Base-by-base conservation (phyloP, 2,888 invertebrate genomes). In the Drosophila merina region DNA sequence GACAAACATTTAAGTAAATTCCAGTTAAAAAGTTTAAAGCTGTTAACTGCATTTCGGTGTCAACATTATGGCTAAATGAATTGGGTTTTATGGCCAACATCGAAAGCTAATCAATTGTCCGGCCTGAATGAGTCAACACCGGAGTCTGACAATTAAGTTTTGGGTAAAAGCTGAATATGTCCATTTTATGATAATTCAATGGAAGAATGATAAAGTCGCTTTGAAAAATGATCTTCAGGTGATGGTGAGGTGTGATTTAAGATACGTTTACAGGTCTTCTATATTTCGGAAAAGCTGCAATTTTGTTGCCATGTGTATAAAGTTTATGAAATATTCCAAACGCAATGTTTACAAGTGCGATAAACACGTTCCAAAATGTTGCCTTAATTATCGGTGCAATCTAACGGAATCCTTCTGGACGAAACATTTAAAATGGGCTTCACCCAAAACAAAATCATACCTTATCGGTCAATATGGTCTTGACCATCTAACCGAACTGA, bases 31-130 rank as follows among this genome's bases (percentile, higher is more conserved):
- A 48, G 28, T 28, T 77, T 73, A 74, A 69, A 69, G 72, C 76
- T 59, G 82, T 64, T 75, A 79, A 82, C 81, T 85, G 82, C 82
- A 75, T 82, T 71, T 75, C 69, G 79, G 79, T 85, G 79, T 85
- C 70, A 72, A 72, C 72, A 69, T 58, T 69, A 69, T 75, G 76
- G 69, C 76, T 47, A 72, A 82, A 85, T 81, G 85, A 81, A 77
- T 81, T 75, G 74, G 47, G 56, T 56, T 60, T 74, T 71, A 71
- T 70, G 76, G 72, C 68, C 76, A 64, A 51, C 59, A 76, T 58
- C 79, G 75, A 72, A 80, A 77, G 85, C 82, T 75, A 81, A 85
- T 81, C 80, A 81, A 81, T 85, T 81, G 80, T 75, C 81, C 64
- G 55, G 59, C 50, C 54, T 49, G 66, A 78, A 71, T 70, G 70